Base-by-base conservation (phyloP, 2,888 invertebrate species). In the Xestia ashworthii region DNA sequence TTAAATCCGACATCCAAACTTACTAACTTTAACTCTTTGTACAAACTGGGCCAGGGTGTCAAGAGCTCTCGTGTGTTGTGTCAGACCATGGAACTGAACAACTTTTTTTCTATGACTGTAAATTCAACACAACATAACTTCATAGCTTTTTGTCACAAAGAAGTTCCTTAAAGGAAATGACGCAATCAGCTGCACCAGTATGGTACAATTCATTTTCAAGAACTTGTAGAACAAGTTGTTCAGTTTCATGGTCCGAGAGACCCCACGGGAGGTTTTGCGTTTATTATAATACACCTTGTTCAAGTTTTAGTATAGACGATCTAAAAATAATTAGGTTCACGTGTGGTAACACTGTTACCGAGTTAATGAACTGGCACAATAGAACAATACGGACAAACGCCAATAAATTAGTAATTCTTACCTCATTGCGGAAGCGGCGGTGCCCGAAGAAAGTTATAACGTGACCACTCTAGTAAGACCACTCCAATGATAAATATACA, bases 321-420 rank as follows among this genome's bases (percentile, higher is more conserved):
- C 32, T 77, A 32, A 75, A 74, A 70, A n/a, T 32, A 71, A 82
- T 64, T 82, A 38, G 64, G 65, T 50, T 76, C 58, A 83, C 68
- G 76, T 87, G 85, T 85, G 82, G 85, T 83, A 87, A 88, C 83
- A 85, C 81, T 86, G 79, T 85, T 78, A 87, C 46, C 32, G 67
- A 90, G 90, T 92, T 90, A 92, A 91, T 90, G 89, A 88, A 89
- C 90, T 90, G 88, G 86, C 81, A 89, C 91, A 92, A 90, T 89
- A 84, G 87, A 89, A 91, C 91, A 91, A 92, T 91, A 92, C 91
- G 90, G 88, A 78, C 78, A 74, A 67, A 80, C 65, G 74, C 55
- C 90, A 89, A 84, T 88, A 87, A 50, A 86, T 88, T 91, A 91
- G 90, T 88, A 79, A 88, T 90, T 89, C 94, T 93, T 92, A 93